Percentiles rank a stretch among this genome's conserved stretches.
These are phyloP conservation scores for Hydractinia echinata DNA, from an alignment of 30 jellyfish, hydroid and myxozoan species.

Conservation along the genomic window DNA sequence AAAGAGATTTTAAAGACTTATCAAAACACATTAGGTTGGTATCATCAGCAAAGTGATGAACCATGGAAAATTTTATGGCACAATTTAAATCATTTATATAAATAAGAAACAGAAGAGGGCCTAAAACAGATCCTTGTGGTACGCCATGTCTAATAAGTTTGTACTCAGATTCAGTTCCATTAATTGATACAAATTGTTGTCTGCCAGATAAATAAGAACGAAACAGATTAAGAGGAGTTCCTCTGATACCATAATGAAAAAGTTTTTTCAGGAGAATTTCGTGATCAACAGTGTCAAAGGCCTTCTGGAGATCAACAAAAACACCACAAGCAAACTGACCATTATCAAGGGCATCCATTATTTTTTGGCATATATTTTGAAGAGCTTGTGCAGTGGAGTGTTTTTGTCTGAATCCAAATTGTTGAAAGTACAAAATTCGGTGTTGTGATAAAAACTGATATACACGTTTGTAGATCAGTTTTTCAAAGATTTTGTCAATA, in stretches of 20 bases:
- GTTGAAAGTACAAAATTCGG: background rate
- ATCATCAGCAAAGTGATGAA: too few relatives aligned
- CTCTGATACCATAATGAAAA: background rate
- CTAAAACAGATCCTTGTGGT: too few relatives aligned
- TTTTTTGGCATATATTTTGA: background rate
- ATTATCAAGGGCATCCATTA: constrained; percentile 6
- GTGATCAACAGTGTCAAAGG: background rate
- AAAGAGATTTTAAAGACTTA: too few relatives aligned
- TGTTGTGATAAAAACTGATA: constrained; percentile 1
- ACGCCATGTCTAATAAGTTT: too few relatives aligned
- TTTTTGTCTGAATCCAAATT: constrained; percentile 1
- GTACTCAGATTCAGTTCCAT: too few relatives aligned
- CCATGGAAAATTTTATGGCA: too few relatives aligned
- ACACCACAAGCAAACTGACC: background rate
- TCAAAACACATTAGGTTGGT: too few relatives aligned
- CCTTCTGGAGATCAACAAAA: constrained; percentile 4
- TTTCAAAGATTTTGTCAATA: background rate
- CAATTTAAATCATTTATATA: too few relatives aligned
- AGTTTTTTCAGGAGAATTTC: background rate
- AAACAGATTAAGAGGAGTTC: background rate
- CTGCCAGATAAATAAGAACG: background rate
- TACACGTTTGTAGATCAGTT: background rate
- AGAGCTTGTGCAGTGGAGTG: constrained; percentile 5
- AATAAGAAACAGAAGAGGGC: too few relatives aligned
- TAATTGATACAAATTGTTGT: background rate